A percentile compares a stretch with the other conserved stretches of the same genome.
These are phyloP conservation scores for Sebastes itinus DNA, from an alignment of 2,797 vertebrate genomes.

Conservation along the genomic window DNA sequence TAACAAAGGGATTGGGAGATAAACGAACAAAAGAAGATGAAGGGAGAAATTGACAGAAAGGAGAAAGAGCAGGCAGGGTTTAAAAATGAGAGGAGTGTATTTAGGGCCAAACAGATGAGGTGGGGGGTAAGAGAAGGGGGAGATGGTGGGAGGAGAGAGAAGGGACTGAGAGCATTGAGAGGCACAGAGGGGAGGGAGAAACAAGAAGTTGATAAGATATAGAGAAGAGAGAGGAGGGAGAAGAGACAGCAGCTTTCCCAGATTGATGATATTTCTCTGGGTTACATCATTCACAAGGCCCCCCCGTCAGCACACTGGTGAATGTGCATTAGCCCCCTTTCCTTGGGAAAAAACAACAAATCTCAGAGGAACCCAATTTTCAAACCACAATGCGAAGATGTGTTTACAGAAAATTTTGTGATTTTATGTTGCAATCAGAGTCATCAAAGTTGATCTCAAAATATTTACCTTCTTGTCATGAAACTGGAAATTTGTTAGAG, in stretches of 20 bases:
- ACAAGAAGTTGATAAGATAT: conserved; percentile 52
- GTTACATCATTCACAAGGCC: conserved; percentile 71
- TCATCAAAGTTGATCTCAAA: neutral
- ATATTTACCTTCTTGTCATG: neutral
- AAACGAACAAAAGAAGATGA: conserved; percentile 24
- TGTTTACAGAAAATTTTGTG: neutral
- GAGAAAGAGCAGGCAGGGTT: neutral
- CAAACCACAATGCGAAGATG: neutral
- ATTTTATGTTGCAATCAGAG: conserved; percentile 2
- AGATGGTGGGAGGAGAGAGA: conserved; percentile 24
- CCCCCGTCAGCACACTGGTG: conserved; percentile 41
- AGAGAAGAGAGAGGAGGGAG: neutral
- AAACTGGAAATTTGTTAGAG: neutral
- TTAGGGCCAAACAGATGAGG: conserved; percentile 26
- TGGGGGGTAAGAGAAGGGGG: neutral
- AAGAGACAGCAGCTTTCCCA: conserved; percentile 35
- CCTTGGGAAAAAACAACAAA: conserved; percentile 42
- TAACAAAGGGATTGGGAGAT: conserved; percentile 1
- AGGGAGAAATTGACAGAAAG: neutral
- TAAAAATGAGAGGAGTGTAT: conserved; percentile 22
- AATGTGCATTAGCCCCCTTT: conserved; percentile 34
- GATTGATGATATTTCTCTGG: conserved; percentile 66
- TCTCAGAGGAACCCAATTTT: conserved; percentile 24
- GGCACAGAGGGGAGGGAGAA: conserved; percentile 41
- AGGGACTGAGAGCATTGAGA: conserved; percentile 27